Conservation (phyloP, 2,113 vertebrate species). For the Sminthopsis crassicaudata region DNA sequence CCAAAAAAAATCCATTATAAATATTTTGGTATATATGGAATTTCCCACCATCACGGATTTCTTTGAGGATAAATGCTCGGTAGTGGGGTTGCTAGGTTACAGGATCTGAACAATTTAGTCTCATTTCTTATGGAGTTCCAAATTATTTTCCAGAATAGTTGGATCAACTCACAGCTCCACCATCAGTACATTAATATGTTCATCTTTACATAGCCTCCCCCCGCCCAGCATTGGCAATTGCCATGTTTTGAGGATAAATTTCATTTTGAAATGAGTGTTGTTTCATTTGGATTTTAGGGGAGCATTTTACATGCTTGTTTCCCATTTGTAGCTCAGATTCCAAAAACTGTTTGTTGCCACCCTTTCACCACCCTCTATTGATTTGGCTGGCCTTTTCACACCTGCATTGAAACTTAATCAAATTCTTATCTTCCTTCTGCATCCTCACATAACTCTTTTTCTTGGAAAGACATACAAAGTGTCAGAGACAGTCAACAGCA, state of each 20-base stretch:
- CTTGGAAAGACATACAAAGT: neutral
- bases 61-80: neutral
- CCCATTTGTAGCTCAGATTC: neutral
- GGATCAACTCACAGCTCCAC: neutral
- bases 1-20: neutral
- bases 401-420: neutral
- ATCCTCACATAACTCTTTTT: slow-evolving; percentile 31
- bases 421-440: neutral
- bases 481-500: neutral
- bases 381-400: neutral
- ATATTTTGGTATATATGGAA: neutral
- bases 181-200: neutral
- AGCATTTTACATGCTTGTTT: neutral
- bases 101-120: neutral
- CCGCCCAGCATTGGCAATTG: neutral
- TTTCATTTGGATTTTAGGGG: no score
- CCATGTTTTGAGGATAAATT: neutral
- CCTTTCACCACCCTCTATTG: neutral
- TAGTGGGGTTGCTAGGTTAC: neutral
- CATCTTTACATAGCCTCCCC: neutral
- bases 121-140: neutral
- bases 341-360: neutral
- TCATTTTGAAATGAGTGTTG: no score
- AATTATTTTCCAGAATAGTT: neutral
- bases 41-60: neutral